Evolutionary conservation across 2,888 invertebrate species (phyloP).

Genomic region (Smittia sp.): DNA sequence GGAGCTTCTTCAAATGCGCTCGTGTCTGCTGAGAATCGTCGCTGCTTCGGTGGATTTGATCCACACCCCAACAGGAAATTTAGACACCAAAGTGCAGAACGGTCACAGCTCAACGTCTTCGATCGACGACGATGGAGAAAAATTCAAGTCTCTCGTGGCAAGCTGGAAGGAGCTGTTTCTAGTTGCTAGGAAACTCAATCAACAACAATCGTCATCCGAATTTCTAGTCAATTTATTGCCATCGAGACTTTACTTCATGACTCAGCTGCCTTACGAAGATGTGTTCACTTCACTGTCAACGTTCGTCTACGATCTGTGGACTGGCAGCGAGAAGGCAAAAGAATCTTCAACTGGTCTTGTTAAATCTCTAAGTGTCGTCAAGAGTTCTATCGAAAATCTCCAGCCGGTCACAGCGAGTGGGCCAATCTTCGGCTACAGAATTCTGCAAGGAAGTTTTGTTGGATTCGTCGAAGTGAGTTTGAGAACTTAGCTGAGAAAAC

Average conservation of each 20-base stretch:
- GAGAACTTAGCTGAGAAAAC: not conserved
- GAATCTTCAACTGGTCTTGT: constrained; percentile 44
- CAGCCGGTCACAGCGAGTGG: constrained; percentile 47
- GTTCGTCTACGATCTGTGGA: constrained; percentile 51
- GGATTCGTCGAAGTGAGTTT: constrained; percentile 62
- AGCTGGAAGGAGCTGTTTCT: constrained; percentile 50
- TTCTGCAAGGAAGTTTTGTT: constrained; percentile 58
- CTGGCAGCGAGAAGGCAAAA: constrained; percentile 48
- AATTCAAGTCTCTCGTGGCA: not conserved
- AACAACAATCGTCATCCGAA: constrained; percentile 49
- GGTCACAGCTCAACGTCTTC: constrained; percentile 1
- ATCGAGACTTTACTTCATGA: constrained; percentile 50
- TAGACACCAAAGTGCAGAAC: constrained; percentile 30
- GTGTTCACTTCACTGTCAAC: constrained; percentile 51
- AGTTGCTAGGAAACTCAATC: constrained; percentile 49
- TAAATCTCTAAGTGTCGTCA: constrained; percentile 43
- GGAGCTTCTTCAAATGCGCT: constrained; percentile 50
- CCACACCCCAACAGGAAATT: constrained; percentile 22
- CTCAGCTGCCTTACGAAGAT: constrained; percentile 51
- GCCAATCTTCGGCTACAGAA: constrained; percentile 55
- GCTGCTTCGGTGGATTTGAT: constrained; percentile 51
- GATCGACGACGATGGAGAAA: not conserved
- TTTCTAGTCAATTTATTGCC: constrained; percentile 54
- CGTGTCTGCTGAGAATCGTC: constrained; percentile 49
- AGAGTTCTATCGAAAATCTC: constrained; percentile 41